Base-by-base conservation (phyloP, 2,113 vertebrate species). In the Microcebus jonahi region DNA sequence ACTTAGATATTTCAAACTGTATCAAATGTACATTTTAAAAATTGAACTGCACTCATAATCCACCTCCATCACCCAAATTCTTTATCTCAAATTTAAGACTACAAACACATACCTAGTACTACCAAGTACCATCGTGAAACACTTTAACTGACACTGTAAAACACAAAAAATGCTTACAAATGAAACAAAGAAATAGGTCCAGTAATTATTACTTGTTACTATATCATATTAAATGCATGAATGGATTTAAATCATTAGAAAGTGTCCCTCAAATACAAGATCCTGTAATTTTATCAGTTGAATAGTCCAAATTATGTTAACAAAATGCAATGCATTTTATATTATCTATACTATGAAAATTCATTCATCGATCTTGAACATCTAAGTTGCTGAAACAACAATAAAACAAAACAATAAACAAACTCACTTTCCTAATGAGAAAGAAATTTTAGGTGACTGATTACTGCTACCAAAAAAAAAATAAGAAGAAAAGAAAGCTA, bases 331-430 rank as follows among this genome's bases (percentile, higher is more conserved):
- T 91, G 21, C 42, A 96, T 39, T 97, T 96, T 63, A 61, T 81
- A 89, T 63, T 81, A 65, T 39, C 25, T 55, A 93, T 73, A n/a
- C 23, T 88, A 88, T 91, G 80, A 92, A 96, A 93, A 50, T 57
- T 93, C 68, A 94, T n/a, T 70, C 7, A 95, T 88, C 15, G 85
- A 29, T 61, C 63, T 48, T 96, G 36, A 95, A 92, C 25, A 97
- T 88, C 36, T 81, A 91, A 87, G 55, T 6, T 96, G 25, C 34
- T 79, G 31, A 95, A 83, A 88, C 15, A n/a, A 95, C 84, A 92
- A 95, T 68, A 91, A 83, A 96, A 95, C 73, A 91, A 83, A 96
- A 94, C 21, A 92, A 90, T 63, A 97, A 88, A 70, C 17, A 25
- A 94, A 80, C 8, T 96, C 57, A 86, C 2, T 50, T 81, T 79